These are phyloP conservation scores for Scaptomyza tumidula DNA, from an alignment of 2,888 invertebrate species.

Conservation along the genomic window DNA sequence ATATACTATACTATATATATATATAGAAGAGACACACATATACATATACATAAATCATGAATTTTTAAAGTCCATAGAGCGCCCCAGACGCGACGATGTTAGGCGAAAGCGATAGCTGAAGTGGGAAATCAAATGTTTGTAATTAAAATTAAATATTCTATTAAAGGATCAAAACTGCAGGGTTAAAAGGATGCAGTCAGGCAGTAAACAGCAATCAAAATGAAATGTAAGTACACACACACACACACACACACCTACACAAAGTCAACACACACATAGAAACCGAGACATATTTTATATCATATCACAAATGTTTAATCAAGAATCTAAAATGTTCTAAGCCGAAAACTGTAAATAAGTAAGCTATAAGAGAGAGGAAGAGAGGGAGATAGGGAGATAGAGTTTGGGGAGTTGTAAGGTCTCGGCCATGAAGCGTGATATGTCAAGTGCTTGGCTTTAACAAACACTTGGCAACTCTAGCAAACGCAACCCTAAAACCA, in stretches of 20 bases:
- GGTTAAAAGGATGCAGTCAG: conserved; percentile 72
- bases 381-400: background rate
- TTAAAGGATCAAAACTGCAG: conserved; percentile 80
- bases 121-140: conserved; percentile 81
- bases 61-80: conserved; percentile 65
- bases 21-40: conserved; percentile 35
- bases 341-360: conserved; percentile 20
- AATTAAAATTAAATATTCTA: conserved; percentile 80
- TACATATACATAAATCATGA: conserved; percentile 48
- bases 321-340: conserved; percentile 30
- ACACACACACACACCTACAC: background rate
- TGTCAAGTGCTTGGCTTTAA: conserved; percentile 65
- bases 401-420: no score
- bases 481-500: background rate
- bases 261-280: background rate
- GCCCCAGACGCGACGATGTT: conserved; percentile 3
- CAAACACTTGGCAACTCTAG: conserved; percentile 53
- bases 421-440: conserved; percentile 60
- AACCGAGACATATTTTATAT: conserved; percentile 51
- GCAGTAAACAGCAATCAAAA: conserved; percentile 78
- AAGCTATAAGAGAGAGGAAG: background rate
- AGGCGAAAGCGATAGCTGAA: conserved; percentile 63
- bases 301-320: conserved; percentile 77
- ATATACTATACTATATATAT: background rate
- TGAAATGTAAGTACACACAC: conserved; percentile 51